These are phyloP conservation scores for Aphis craccivora DNA, from an alignment of 1,140 invertebrate species.

Conservation along the genomic window DNA sequence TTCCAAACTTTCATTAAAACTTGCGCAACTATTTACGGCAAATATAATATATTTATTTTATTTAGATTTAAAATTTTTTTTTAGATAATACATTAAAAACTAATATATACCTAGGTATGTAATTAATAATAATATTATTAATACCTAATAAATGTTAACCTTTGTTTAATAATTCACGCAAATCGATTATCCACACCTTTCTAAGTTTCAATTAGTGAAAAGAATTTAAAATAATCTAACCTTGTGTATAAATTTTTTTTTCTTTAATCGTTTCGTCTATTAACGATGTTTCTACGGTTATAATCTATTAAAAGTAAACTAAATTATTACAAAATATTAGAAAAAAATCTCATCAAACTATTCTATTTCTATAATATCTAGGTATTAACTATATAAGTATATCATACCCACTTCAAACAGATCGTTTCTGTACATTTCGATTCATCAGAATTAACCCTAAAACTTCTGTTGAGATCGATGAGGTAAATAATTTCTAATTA, in stretches of 20 bases:
- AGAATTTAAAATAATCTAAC: too few relatives aligned
- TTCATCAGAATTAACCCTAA: neutral
- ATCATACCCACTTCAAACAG: too few relatives aligned
- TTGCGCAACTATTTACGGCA: neutral
- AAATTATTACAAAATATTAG: neutral
- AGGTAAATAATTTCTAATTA: neutral
- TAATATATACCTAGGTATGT: neutral
- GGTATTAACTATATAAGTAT: neutral
- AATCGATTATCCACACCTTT: neutral
- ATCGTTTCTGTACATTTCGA: neutral
- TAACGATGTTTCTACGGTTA: neutral
- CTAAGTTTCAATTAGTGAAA: neutral
- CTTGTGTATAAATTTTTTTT: neutral
- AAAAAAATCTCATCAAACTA: neutral
- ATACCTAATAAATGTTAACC: neutral
- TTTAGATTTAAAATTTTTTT: neutral
- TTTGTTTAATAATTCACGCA: neutral
- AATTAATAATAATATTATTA: neutral
- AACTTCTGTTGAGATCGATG: neutral
- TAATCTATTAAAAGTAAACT: neutral
- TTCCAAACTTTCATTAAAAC: neutral
- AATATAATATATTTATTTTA: neutral
- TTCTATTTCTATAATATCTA: neutral
- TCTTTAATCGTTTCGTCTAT: neutral
- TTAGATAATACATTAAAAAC: neutral